Conservation (phyloP, 2,797 vertebrate species). For the Percopsis omiscomaycus region DNA sequence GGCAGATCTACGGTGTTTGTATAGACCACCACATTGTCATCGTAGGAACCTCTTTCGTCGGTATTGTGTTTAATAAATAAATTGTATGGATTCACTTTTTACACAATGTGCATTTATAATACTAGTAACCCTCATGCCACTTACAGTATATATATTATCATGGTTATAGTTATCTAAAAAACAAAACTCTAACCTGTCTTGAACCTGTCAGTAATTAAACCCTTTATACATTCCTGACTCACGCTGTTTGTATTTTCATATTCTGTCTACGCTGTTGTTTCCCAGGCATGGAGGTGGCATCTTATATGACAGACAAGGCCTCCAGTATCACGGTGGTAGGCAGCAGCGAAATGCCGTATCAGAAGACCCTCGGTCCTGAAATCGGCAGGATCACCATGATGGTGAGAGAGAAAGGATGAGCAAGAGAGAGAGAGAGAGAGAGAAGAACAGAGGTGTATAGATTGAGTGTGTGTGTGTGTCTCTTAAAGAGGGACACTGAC, state of each 20-base stretch:
- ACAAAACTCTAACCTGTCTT: too few species aligned
- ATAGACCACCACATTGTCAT: constrained; percentile 74
- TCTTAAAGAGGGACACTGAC: too few species aligned
- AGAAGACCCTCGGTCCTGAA: constrained; percentile 76
- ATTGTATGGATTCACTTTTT: background rate
- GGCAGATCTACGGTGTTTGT: constrained; percentile 73
- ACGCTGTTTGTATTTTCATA: background rate
- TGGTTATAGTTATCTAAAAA: too few species aligned
- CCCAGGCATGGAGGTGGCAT: constrained; percentile 84
- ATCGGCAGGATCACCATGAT: constrained; percentile 78
- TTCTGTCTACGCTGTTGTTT: background rate
- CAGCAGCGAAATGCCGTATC: constrained; percentile 79
- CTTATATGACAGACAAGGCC: constrained; percentile 79
- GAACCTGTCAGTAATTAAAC: too few species aligned
- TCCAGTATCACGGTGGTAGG: constrained; percentile 79
- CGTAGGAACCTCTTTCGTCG: constrained; percentile 79
- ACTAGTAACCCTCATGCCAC: too few species aligned
- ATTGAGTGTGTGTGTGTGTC: too few species aligned
- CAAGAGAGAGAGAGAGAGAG: background rate
- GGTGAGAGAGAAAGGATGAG: constrained; percentile 58
- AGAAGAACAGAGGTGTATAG: background rate
- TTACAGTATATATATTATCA: too few species aligned
- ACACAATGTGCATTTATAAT: background rate
- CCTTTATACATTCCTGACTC: too few species aligned
- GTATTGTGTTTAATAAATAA: constrained; percentile 41